Conservation (phyloP, 2,888 invertebrate genomes). For the Zonitis immaculata region DNA sequence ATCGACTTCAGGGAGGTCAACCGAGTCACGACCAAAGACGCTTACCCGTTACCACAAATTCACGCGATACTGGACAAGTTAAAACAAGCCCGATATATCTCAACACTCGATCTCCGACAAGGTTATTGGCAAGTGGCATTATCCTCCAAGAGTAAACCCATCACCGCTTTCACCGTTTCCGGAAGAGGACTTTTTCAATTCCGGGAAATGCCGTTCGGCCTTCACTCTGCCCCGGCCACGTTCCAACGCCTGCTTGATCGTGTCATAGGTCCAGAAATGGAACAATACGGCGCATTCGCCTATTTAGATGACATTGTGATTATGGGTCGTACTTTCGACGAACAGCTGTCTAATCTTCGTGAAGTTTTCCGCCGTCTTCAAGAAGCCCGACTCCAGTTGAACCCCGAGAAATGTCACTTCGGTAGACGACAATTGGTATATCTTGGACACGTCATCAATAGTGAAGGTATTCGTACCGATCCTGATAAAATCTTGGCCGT, state of each 20-base stretch:
- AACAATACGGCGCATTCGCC: constrained; percentile 19
- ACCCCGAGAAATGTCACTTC: constrained; percentile 16
- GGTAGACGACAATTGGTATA: not conserved
- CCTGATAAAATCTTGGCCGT: constrained; percentile 6
- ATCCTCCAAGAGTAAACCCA: constrained; percentile 14
- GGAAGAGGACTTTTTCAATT: constrained; percentile 33
- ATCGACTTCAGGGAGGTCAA: constrained; percentile 21
- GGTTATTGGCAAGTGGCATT: constrained; percentile 33
- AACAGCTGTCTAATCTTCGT: constrained; percentile 10
- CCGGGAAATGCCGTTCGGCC: constrained; percentile 34
- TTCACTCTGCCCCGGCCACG: constrained; percentile 31
- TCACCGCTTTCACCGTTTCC: constrained; percentile 34
- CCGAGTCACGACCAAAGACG: constrained; percentile 18
- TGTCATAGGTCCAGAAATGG: constrained; percentile 30
- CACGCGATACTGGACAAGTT: constrained; percentile 28
- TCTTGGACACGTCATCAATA: constrained; percentile 10
- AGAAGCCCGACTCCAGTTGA: constrained; percentile 10
- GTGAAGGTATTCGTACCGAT: constrained; percentile 8
- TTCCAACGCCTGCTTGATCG: constrained; percentile 32
- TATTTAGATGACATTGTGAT: constrained; percentile 32
- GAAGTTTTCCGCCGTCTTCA: constrained; percentile 11
- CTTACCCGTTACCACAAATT: constrained; percentile 31
- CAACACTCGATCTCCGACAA: constrained; percentile 26
- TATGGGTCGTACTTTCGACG: constrained; percentile 16
- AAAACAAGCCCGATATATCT: constrained; percentile 24